These are phyloP conservation scores for Sebastes dallii DNA, from an alignment of 2,797 vertebrate genomes.

Conservation along the genomic window DNA sequence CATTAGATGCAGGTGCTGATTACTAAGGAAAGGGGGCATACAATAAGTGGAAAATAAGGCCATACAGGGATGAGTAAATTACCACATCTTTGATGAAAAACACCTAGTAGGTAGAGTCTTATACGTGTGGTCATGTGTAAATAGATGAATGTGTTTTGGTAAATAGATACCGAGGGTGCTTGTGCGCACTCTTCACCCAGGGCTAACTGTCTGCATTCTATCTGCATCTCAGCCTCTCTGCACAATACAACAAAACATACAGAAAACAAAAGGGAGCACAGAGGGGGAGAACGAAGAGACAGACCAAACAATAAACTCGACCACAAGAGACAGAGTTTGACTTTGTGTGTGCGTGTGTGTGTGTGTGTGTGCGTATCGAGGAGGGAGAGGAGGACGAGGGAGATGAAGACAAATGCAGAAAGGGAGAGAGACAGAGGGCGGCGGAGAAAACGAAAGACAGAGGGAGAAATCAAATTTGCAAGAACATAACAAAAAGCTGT, in stretches of 20 bases:
- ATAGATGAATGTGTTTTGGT: slow-evolving; percentile 71
- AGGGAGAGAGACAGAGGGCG: slow-evolving; percentile 72
- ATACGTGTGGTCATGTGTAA: slow-evolving; percentile 57
- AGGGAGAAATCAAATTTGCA: slow-evolving; percentile 86
- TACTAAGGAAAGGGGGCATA: slow-evolving; percentile 42
- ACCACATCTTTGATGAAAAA: slow-evolving; percentile 33
- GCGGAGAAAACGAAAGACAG: slow-evolving; percentile 77
- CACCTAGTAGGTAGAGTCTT: slow-evolving; percentile 24
- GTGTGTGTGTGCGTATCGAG: slow-evolving; percentile 25
- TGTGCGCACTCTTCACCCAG: slow-evolving; percentile 67
- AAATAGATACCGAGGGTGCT: slow-evolving; percentile 67
- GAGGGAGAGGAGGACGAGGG: slow-evolving; percentile 66
- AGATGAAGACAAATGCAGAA: slow-evolving; percentile 82
- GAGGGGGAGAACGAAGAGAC: slow-evolving; percentile 75
- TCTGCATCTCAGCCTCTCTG: slow-evolving; percentile 77
- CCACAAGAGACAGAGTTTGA: slow-evolving; percentile 81
- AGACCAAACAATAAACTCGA: slow-evolving; percentile 83
- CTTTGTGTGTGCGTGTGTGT: slow-evolving; percentile 53
- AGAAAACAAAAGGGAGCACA: slow-evolving; percentile 81
- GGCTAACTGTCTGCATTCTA: slow-evolving; percentile 80
- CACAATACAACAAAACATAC: slow-evolving; percentile 81
- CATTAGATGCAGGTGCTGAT: slow-evolving; percentile 58
- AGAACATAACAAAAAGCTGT: slow-evolving; percentile 87
- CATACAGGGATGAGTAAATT: slow-evolving; percentile 26
- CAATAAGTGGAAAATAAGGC: slow-evolving; percentile 32